Base-by-base conservation (phyloP, 2,797 vertebrate genomes). In the Danionella dracula region DNA sequence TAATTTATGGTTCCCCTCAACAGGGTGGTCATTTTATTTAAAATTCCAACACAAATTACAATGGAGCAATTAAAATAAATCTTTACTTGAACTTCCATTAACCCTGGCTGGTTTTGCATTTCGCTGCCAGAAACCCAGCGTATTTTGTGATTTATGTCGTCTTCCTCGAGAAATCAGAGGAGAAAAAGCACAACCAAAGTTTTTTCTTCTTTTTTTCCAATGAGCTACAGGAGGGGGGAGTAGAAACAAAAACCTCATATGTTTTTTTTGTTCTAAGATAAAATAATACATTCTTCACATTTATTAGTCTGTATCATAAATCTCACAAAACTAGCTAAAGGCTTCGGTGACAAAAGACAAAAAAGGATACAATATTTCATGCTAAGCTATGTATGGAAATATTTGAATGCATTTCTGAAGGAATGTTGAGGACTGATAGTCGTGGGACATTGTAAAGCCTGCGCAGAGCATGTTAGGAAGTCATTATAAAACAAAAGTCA, bases 41-140 rank as follows among this genome's bases (percentile, higher is more conserved):
- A 84, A 77, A 79, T 78, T 45, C 68, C 81, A 66, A 12, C 13
- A 9, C 50, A 87, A 84, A 83, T 84, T 84, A 85, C 81, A 84
- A 81, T 80, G 78, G 66, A 82, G 81, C 77, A 88, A 88, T 86
- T 88, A 84, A 89, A 88, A 89, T 88, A 88, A 88, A 90, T 89
- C 86, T 84, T 68, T 74, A 70, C 69, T 27, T 86, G 87, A 85
- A 87, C 87, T 88, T 83, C 79, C 82, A 85, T 84, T 88, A 86
- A 88, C 86, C 87, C 78, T 72, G 6, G 21, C 74, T 78, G 72
- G 82, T 84, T 85, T 87, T 86, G 75, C 73, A 75, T 88, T 87
- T 85, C 80, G 70, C 71, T 70, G 78, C 81, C 70, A 27, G 4
- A 56, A 76, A 70, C 83, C 75, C 77, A 9, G 69, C 75, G 82